Percentiles rank a stretch among this genome's conserved stretches.
These are phyloP conservation scores for Eospalax fontanierii DNA, from an alignment of 2,797 vertebrate species.

Conservation along the genomic window DNA sequence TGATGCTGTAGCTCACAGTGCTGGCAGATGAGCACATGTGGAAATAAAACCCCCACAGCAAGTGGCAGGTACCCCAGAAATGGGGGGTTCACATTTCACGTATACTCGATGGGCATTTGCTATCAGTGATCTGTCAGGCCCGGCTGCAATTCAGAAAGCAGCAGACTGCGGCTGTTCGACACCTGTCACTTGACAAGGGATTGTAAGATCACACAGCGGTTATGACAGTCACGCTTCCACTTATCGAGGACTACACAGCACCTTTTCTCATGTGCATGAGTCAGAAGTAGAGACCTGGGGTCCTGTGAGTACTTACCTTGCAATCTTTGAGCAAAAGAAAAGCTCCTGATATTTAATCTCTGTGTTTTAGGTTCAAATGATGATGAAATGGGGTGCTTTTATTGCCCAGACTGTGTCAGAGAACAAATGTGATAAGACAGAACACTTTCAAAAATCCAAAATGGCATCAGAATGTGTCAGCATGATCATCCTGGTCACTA, in stretches of 20 bases:
- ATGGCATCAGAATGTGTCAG: background rate
- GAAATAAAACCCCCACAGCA: background rate
- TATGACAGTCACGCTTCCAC: background rate
- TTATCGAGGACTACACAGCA: background rate
- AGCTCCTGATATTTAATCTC: constrained; percentile 43
- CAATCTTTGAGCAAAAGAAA: background rate
- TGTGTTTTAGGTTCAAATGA: background rate
- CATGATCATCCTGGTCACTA: background rate
- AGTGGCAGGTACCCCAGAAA: constrained; percentile 27
- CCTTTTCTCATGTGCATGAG: no score
- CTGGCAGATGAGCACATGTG: constrained; percentile 52
- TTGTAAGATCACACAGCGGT: constrained; percentile 56
- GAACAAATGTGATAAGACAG: background rate
- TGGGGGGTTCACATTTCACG: background rate
- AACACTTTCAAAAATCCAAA: constrained; percentile 58
- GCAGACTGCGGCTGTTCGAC: background rate
- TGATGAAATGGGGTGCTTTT: constrained; percentile 48
- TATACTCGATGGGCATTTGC: constrained; percentile 18
- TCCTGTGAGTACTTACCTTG: constrained; percentile 67
- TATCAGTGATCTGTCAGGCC: background rate
- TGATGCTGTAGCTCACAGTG: background rate
- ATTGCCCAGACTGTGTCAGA: constrained; percentile 69
- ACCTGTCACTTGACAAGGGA: constrained; percentile 73
- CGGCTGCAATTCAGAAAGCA: constrained; percentile 58
- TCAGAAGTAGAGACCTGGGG: background rate